phyloP scores from a whole-genome alignment of 2,113 vertebrate genomes.

The Aptenodytes forsteri region DNA sequence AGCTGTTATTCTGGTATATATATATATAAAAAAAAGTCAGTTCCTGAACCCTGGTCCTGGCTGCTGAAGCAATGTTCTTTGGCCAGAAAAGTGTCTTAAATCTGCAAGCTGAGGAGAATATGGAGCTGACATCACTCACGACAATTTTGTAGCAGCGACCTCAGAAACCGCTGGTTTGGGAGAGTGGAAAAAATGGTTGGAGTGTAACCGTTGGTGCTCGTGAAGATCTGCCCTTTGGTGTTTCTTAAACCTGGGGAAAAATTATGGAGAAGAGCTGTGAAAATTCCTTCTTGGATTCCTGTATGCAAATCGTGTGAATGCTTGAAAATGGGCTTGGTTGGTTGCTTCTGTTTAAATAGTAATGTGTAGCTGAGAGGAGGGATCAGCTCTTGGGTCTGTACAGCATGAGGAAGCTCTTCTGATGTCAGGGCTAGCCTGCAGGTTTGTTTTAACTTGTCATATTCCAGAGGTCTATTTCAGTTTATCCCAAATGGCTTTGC shows the following conservation, averaged over 20 bases:
- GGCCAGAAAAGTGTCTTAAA: background rate
- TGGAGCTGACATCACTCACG: background rate
- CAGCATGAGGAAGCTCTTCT: background rate
- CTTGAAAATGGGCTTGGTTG: background rate
- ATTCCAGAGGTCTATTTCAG: background rate
- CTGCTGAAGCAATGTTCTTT: background rate
- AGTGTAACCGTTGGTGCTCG: fast-evolving
- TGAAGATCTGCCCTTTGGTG: background rate
- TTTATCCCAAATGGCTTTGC: background rate
- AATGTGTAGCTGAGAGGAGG: background rate
- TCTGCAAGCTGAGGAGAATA: background rate
- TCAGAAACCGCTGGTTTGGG: background rate
- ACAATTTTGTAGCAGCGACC: background rate
- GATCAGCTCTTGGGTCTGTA: background rate
- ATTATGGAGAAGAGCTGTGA: background rate
- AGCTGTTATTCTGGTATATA: background rate
- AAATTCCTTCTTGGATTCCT: background rate
- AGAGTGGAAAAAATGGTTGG: background rate
- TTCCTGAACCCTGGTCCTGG: background rate
- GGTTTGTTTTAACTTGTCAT: background rate
- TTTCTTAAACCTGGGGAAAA: background rate
- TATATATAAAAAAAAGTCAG: background rate
- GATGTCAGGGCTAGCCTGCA: background rate
- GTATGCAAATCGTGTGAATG: background rate
- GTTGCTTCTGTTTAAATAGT: background rate